Evolutionary conservation across 2,888 invertebrate species (phyloP).

Genomic region (Digitonthophagus gazella): DNA sequence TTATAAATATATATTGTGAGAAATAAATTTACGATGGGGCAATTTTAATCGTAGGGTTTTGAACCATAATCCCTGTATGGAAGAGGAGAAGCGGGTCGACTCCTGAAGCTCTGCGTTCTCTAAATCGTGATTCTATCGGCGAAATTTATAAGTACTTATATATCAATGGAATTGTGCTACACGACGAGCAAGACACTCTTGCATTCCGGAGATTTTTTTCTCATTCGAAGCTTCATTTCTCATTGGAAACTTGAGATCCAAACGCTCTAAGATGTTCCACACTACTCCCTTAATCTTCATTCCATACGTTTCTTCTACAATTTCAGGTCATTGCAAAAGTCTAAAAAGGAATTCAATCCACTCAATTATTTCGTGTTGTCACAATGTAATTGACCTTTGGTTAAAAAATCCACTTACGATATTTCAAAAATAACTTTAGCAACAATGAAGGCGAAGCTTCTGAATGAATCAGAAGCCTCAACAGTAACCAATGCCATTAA

Average conservation of each 20-base stretch:
- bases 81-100: background rate
- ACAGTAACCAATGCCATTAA: too few relatives aligned
- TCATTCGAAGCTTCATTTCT: background rate
- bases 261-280: background rate
- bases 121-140: background rate
- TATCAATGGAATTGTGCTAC: background rate
- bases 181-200: background rate
- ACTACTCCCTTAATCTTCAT: background rate
- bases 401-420: too few relatives aligned
- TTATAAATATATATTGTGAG: slow-evolving; percentile 35
- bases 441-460: too few relatives aligned
- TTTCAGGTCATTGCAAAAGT: background rate
- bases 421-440: too few relatives aligned
- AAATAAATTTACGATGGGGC: slow-evolving; percentile 34
- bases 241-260: background rate
- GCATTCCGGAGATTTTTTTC: background rate
- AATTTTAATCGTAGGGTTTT: slow-evolving; percentile 22
- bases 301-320: background rate
- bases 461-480: too few relatives aligned
- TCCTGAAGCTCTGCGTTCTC: background rate
- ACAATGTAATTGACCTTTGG: background rate
- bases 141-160: background rate
- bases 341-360: background rate
- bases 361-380: background rate
- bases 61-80: slow-evolving; percentile 9